These are phyloP conservation scores for Epinotia ramella DNA, from an alignment of 2,888 invertebrate species.

Conservation along the genomic window DNA sequence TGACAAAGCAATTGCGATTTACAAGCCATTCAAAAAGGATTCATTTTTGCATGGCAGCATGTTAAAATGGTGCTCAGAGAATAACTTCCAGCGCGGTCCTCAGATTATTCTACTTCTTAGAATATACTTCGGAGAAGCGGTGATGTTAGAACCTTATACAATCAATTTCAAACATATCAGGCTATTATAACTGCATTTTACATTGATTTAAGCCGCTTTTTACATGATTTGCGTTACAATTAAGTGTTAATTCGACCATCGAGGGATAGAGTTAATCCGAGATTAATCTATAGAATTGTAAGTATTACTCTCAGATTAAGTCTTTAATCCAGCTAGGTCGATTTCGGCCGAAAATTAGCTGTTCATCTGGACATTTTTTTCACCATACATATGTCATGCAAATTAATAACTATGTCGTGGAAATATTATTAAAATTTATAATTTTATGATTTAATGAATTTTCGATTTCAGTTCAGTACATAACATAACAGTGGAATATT, in stretches of 20 bases:
- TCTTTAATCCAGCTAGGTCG: neutral
- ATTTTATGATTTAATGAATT: neutral
- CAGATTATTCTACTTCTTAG: neutral
- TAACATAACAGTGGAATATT: neutral
- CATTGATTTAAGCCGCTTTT: neutral
- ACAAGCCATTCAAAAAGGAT: too few species aligned
- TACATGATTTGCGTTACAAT: neutral
- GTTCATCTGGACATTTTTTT: neutral
- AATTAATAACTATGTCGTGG: neutral
- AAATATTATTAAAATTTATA: neutral
- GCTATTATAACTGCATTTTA: too few species aligned
- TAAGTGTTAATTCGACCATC: constrained; percentile 1
- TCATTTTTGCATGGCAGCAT: too few species aligned
- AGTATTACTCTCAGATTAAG: neutral
- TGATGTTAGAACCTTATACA: too few species aligned
- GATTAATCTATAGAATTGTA: neutral
- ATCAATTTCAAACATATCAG: too few species aligned
- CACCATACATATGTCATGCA: neutral
- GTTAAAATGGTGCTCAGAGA: too few species aligned
- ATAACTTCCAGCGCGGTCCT: too few species aligned
- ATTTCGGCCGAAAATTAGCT: neutral
- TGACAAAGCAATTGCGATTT: too few species aligned
- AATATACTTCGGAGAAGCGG: too few species aligned
- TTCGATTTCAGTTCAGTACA: constrained; percentile 1
- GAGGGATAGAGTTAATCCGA: neutral